Conservation (phyloP, 2,113 vertebrate species). For the Girardinichthys multiradiatus region DNA sequence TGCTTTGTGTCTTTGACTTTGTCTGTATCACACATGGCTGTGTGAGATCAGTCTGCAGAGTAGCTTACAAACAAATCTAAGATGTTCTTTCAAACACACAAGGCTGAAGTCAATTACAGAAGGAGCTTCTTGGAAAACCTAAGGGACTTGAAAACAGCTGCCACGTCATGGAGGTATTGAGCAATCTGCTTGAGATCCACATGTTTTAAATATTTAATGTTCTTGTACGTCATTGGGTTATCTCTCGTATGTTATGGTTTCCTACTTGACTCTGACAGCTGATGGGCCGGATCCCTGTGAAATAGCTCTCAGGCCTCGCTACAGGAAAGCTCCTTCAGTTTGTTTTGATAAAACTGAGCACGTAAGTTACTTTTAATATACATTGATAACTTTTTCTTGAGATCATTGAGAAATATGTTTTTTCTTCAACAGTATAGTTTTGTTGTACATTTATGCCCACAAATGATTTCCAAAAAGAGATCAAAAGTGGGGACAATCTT, state of each 20-base stretch:
- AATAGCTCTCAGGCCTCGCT: constrained; percentile 88
- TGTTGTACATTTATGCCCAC: not conserved
- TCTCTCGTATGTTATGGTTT: constrained; percentile 60
- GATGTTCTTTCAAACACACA: constrained; percentile 39
- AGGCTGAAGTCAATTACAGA: constrained; percentile 50
- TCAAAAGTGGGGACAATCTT: not conserved
- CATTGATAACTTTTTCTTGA: not conserved
- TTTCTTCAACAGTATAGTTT: not conserved
- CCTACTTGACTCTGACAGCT: constrained; percentile 84
- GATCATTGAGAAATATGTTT: not conserved
- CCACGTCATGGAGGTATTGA: constrained; percentile 28
- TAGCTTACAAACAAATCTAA: constrained; percentile 59
- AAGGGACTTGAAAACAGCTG: constrained; percentile 8
- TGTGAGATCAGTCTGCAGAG: constrained; percentile 34
- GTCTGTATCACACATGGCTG: constrained; percentile 62
- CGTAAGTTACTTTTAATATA: constrained; percentile 78
- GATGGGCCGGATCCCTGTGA: constrained; percentile 90
- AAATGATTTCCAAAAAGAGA: not conserved
- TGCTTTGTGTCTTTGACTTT: not conserved
- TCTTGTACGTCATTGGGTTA: not conserved
- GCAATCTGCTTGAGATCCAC: constrained; percentile 22
- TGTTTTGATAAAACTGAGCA: constrained; percentile 90
- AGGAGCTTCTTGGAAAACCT: constrained; percentile 27
- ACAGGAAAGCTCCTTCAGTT: constrained; percentile 89
- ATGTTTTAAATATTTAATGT: not conserved